Conservation (phyloP, 1,140 invertebrate genomes). For the Drosophila kanapiae region DNA sequence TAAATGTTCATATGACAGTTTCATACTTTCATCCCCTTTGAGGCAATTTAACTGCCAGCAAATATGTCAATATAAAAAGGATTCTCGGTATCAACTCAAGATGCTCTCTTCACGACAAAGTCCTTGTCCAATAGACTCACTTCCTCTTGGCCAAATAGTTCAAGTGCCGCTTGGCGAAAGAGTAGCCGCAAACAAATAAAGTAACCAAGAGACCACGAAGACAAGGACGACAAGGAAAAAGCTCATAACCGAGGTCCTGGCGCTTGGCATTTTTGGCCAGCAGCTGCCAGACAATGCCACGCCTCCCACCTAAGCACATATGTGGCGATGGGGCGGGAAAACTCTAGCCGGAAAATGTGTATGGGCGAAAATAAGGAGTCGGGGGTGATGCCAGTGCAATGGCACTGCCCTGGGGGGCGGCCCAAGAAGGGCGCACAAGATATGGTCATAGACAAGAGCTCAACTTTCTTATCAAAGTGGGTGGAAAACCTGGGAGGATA, state of each 20-base stretch:
- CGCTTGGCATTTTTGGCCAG: conserved; percentile 38
- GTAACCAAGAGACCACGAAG: conserved; percentile 40
- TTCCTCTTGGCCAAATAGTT: conserved; percentile 37
- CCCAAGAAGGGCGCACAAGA: conserved; percentile 15
- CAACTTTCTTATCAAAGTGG: conserved; percentile 39
- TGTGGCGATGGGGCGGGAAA: conserved; percentile 11
- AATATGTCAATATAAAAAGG: conserved; percentile 6
- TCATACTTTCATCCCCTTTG: not conserved
- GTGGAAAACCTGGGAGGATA: not conserved
- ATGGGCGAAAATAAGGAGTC: not conserved
- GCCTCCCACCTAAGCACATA: conserved; percentile 37
- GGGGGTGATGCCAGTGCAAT: not conserved
- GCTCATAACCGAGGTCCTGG: conserved; percentile 68
- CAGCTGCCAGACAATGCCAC: conserved; percentile 60
- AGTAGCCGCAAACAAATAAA: conserved; percentile 46
- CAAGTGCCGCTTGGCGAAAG: conserved; percentile 18
- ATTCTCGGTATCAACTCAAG: conserved; percentile 3
- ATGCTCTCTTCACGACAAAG: not conserved
- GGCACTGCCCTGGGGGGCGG: conserved; percentile 10
- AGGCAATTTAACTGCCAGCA: not conserved
- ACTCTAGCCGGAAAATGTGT: conserved; percentile 10
- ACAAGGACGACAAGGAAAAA: conserved; percentile 60
- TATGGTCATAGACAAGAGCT: conserved; percentile 41
- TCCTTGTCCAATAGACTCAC: conserved; percentile 11
- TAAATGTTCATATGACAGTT: not conserved